A percentile compares a stretch with the other conserved stretches of the same genome.
phyloP scores from a whole-genome alignment of 2,888 invertebrate genomes.

The Lithophane ornitopus region DNA sequence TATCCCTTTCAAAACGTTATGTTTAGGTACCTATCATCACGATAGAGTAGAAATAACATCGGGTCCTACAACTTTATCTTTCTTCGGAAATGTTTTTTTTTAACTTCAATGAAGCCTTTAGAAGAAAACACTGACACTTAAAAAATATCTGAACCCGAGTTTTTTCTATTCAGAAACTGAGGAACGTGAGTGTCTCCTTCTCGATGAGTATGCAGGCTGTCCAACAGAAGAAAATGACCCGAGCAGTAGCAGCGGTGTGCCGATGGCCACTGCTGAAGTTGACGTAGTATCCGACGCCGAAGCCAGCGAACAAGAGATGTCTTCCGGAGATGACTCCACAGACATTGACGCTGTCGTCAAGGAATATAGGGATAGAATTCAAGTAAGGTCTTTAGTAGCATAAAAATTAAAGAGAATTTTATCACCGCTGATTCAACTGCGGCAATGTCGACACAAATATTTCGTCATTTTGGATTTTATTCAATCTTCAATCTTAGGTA shows the following conservation, averaged over 20 bases:
- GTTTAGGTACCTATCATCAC: no score
- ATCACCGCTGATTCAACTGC: no score
- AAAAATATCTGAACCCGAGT: no score
- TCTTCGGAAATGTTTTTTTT: not conserved
- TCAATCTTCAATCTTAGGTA: no score
- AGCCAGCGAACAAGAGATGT: conserved; percentile 90
- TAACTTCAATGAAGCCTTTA: not conserved
- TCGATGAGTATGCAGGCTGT: conserved; percentile 90
- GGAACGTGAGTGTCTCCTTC: conserved; percentile 91
- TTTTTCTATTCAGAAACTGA: conserved; percentile 81
- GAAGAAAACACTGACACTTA: no score
- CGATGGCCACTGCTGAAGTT: conserved; percentile 77
- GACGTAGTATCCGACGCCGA: conserved; percentile 84
- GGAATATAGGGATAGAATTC: conserved; percentile 93
- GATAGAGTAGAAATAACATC: not conserved
- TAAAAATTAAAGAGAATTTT: not conserved
- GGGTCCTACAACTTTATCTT: not conserved
- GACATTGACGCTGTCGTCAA: conserved; percentile 95
- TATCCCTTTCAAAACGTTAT: not conserved
- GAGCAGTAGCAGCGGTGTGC: conserved; percentile 78
- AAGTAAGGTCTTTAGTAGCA: conserved; percentile 82
- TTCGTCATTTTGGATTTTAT: no score
- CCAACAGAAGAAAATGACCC: conserved; percentile 82
- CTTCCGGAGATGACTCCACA: conserved; percentile 92
- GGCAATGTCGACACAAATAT: not conserved